Percentiles rank a stretch among this genome's conserved stretches.
Evolutionary conservation across 2,797 vertebrate genomes (phyloP).

Genomic region (Mus caroli): DNA sequence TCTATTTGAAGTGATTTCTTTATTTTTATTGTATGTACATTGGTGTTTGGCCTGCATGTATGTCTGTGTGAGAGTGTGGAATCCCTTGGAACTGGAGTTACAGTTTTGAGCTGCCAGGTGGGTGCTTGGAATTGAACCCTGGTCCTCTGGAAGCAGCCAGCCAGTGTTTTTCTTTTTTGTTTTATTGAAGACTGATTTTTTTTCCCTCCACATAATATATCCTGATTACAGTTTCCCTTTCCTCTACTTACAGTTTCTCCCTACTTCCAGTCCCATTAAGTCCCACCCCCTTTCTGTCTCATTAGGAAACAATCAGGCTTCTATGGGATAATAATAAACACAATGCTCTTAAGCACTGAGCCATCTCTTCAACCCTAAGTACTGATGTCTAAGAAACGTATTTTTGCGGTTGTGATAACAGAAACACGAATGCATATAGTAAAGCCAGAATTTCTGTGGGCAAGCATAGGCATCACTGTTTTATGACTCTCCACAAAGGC

Average conservation of each 20-base stretch:
- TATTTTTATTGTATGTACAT: neutral
- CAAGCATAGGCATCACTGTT: neutral
- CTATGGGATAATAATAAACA: neutral
- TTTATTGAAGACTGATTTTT: neutral
- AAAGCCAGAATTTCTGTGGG: constrained; percentile 25
- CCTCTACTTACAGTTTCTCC: neutral
- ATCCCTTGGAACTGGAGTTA: neutral
- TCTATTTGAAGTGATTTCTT: neutral
- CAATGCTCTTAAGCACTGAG: neutral
- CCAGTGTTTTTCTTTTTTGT: neutral
- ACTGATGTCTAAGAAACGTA: neutral
- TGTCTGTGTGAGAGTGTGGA: neutral
- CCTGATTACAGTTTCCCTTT: neutral
- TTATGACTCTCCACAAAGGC: neutral
- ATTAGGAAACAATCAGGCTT: neutral
- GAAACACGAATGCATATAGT: neutral
- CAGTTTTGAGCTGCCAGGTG: neutral
- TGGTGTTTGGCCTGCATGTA: neutral
- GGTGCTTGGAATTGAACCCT: neutral
- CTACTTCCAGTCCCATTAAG: neutral
- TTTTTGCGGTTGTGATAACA: neutral
- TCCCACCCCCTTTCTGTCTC: neutral
- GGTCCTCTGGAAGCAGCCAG: neutral
- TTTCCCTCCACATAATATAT: neutral
- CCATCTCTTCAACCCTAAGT: neutral